Base-by-base conservation (phyloP, 2,888 invertebrate species). In the Ectemnius continuus region DNA sequence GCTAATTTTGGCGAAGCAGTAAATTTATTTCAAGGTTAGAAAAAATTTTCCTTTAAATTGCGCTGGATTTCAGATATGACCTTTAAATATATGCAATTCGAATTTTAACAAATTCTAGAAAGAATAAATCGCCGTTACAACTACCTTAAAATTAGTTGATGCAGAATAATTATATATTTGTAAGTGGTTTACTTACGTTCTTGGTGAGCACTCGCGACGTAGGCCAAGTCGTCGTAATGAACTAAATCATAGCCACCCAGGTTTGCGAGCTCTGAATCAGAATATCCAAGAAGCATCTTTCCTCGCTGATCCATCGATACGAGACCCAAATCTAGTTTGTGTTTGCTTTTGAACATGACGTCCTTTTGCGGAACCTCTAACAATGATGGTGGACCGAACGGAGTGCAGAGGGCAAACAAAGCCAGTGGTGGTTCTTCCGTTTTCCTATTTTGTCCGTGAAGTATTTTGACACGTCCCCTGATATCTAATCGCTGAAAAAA, bases 301-400 rank as follows among this genome's bases (percentile, higher is more conserved):
- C 99, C 99, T 87, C 98, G 94, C 92, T 97, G 97, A 92, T 99
- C 99, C 97, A 99, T 98, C 58, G 98, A 98, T 84, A 99, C 97
- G 81, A 99, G 94, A 76, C 97, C 96, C 72, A 99, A 94, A 92
- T 99, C 99, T 86, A 99, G 94, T 91, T 99, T 98, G 93, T 99
- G 99, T 92, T 99, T 99, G 91, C 98, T 98, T 92, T 99, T 99
- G 93, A 99, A 98, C 96, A 99, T 99, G 85, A 99, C 97, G 92
- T 99, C 99, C 91, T 99, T 98, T 89, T 99, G 98, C 4, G 99
- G 98, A 82, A 98, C 97, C 91, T 99, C 99, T 70, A 99, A 93
- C 65, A 99, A 92, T 70, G 98, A 98, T 23, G 99, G 98, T 14
- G 99, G 99, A 0, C 99, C 99, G 88, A 99, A 99, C 0, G 99